Percentiles rank a stretch among this genome's conserved stretches.
These are phyloP conservation scores for Mionectes olivaceus DNA, from an alignment of 2,797 vertebrate genomes.

Conservation along the genomic window DNA sequence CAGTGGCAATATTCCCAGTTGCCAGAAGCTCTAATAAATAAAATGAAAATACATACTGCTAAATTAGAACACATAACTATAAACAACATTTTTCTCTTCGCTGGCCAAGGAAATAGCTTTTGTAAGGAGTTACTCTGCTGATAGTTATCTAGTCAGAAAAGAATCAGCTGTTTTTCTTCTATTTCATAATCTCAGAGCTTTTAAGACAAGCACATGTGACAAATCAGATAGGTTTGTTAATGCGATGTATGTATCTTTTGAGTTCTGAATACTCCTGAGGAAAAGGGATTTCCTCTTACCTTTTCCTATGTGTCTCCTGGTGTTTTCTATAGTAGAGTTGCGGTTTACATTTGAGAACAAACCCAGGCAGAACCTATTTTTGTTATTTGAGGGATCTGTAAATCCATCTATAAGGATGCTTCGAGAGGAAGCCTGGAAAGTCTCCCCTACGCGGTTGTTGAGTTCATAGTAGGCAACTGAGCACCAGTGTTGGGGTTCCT, in stretches of 20 bases:
- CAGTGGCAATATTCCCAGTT: constrained; percentile 62
- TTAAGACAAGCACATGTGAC: background rate
- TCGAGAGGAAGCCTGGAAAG: constrained; percentile 92
- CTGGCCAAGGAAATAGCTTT: constrained; percentile 38
- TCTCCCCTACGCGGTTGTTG: constrained; percentile 95
- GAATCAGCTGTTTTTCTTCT: constrained; percentile 24
- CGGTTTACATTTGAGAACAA: constrained; percentile 97
- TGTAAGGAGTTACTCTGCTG: constrained; percentile 37
- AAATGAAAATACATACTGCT: constrained; percentile 66
- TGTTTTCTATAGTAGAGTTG: constrained; percentile 98
- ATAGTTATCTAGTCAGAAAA: constrained; percentile 13
- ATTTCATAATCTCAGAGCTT: constrained; percentile 11
- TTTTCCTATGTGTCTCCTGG: constrained; percentile 96
- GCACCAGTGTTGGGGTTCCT: constrained; percentile 97
- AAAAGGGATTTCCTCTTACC: constrained; percentile 78
- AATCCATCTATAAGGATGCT: constrained; percentile 96
- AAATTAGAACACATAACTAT: constrained; percentile 54
- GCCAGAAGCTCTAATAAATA: constrained; percentile 65
- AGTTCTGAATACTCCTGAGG: background rate
- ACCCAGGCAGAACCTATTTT: constrained; percentile 96
- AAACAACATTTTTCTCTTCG: constrained; percentile 58
- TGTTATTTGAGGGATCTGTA: constrained; percentile 97
- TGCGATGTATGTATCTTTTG: background rate
- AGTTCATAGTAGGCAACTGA: constrained; percentile 98
- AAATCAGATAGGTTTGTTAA: background rate